Percentiles rank a stretch among this genome's conserved stretches.
Evolutionary conservation across 1,140 invertebrate genomes (phyloP).

Genomic region (Heliothis virescens): DNA sequence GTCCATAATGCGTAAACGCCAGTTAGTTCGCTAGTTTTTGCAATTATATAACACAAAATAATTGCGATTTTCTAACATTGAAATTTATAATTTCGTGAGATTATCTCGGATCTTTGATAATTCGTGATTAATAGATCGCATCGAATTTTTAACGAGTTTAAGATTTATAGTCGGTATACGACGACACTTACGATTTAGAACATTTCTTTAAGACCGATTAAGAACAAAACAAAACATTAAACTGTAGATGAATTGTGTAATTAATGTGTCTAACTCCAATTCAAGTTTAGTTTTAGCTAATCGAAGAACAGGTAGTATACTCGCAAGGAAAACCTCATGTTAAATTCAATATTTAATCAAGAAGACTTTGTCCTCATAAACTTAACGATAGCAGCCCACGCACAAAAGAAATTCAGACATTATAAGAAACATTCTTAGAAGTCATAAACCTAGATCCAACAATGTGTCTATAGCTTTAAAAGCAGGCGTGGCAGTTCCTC

Average conservation of each 20-base stretch:
- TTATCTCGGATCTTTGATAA: neutral
- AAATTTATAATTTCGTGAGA: slow-evolving; percentile 13
- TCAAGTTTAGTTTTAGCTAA: too few species aligned
- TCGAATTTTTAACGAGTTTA: neutral
- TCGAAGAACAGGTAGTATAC: too few species aligned
- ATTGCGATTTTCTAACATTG: neutral
- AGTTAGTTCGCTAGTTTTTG: neutral
- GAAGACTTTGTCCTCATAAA: neutral
- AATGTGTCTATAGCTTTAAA: neutral
- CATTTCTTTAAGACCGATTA: too few species aligned
- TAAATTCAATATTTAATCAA: too few species aligned
- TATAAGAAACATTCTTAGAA: neutral
- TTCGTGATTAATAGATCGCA: neutral
- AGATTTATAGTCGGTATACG: too few species aligned
- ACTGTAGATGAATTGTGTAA: too few species aligned
- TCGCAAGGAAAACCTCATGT: too few species aligned
- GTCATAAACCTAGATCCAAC: slow-evolving; percentile 18
- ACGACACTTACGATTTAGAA: too few species aligned
- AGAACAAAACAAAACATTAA: too few species aligned
- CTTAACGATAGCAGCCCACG: neutral
- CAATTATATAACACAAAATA: slow-evolving; percentile 28
- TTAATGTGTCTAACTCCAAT: too few species aligned
- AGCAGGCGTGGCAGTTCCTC: slow-evolving; percentile 22
- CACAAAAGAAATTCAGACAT: slow-evolving; percentile 10
- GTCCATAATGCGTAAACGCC: slow-evolving; percentile 16